phyloP scores from a whole-genome alignment of 2,797 vertebrate species.

The Nyctalus aviator region DNA sequence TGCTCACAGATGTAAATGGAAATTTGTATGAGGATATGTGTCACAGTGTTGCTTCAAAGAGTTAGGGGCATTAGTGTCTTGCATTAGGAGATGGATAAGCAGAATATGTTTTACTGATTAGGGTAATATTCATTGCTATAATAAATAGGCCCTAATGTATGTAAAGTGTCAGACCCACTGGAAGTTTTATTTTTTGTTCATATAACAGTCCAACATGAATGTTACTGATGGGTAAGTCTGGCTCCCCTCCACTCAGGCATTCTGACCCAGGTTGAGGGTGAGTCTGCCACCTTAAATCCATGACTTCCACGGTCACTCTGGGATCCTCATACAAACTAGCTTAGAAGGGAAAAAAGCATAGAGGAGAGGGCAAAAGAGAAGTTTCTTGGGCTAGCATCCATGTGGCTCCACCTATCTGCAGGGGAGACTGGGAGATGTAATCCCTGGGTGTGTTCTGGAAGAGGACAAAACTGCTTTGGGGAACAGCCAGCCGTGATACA shows the following conservation, averaged over 20 bases:
- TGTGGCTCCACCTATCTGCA: not conserved
- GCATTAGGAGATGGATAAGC: not conserved
- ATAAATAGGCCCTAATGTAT: not conserved
- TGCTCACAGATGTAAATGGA: not conserved
- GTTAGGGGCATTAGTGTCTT: not conserved
- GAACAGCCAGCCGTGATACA: not conserved
- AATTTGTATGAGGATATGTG: not conserved
- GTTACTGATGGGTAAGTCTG: not conserved
- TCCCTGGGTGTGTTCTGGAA: not conserved
- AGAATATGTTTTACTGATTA: not conserved
- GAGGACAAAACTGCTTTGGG: not conserved
- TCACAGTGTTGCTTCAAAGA: not conserved
- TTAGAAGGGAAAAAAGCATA: not conserved
- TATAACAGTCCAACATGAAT: not conserved
- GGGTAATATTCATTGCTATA: not conserved
- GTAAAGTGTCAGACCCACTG: not conserved
- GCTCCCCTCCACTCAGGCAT: not conserved
- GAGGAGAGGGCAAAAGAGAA: not conserved
- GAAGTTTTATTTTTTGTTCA: not conserved
- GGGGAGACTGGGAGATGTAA: constrained; percentile 52
- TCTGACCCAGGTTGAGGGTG: not conserved
- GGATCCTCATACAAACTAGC: not conserved
- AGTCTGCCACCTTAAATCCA: not conserved
- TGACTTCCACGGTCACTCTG: not conserved
- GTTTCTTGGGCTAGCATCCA: not conserved